Percentiles rank a stretch among this genome's conserved stretches.
These are phyloP conservation scores for Leptopilina drosophilae DNA, from an alignment of 2,888 invertebrate species.

Conservation along the genomic window DNA sequence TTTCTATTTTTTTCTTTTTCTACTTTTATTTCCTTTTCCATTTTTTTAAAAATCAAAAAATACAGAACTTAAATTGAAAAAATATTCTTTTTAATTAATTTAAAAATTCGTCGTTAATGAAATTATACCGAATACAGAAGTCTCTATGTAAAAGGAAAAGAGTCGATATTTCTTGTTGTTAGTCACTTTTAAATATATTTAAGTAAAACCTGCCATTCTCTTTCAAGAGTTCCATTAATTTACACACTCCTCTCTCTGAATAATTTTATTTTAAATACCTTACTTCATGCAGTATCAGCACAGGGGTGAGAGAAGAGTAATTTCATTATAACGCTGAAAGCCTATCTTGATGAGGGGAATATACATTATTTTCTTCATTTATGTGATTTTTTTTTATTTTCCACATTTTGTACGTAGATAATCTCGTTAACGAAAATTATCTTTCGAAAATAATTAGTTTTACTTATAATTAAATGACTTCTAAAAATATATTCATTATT, in stretches of 20 bases:
- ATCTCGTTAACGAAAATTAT: neutral
- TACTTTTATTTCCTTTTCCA: too few relatives aligned
- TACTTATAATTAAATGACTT: neutral
- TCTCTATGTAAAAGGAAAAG: too few relatives aligned
- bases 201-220: neutral
- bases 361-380: neutral
- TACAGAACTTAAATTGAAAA: neutral
- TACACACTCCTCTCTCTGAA: neutral
- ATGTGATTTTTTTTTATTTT: neutral
- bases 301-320: neutral
- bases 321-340: slow-evolving; percentile 19
- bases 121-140: too few relatives aligned
- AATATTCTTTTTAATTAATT: too few relatives aligned
- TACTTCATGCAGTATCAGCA: slow-evolving; percentile 6
- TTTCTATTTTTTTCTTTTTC: too few relatives aligned
- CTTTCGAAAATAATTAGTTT: neutral
- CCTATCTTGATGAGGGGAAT: neutral
- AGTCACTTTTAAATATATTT: neutral
- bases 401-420: neutral
- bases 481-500: too few relatives aligned
- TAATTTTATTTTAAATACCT: slow-evolving; percentile 9
- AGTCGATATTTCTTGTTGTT: neutral
- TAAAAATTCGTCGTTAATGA: too few relatives aligned
- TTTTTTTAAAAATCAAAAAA: too few relatives aligned
- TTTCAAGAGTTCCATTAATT: neutral